Conservation (phyloP, 2,113 vertebrate species). For the Piaya cayana region DNA sequence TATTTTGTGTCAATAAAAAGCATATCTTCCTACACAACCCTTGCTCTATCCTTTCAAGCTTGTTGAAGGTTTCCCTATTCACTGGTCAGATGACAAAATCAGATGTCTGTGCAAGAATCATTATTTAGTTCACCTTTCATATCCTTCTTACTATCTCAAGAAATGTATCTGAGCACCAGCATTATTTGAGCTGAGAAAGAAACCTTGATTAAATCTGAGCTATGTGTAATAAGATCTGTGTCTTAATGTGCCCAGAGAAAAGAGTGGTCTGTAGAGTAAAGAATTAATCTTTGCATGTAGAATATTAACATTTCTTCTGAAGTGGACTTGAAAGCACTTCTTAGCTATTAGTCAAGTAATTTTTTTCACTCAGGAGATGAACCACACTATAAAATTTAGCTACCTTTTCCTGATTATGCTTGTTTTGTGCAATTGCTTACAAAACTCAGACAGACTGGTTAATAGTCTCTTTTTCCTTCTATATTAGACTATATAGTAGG, state of each 20-base stretch:
- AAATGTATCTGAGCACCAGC: background rate
- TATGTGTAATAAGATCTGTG: background rate
- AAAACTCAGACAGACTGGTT: background rate
- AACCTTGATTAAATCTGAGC: background rate
- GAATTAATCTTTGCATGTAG: background rate
- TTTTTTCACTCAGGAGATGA: background rate
- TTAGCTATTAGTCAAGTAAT: background rate
- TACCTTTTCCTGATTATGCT: background rate
- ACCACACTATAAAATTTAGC: background rate
- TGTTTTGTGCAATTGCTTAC: background rate
- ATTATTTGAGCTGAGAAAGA: background rate
- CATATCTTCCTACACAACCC: background rate
- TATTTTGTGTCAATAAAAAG: background rate
- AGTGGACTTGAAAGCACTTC: background rate
- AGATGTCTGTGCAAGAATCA: background rate
- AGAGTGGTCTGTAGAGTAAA: background rate
- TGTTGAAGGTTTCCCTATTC: background rate
- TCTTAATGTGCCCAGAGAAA: background rate
- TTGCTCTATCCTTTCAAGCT: background rate
- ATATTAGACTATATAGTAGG: background rate
- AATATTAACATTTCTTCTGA: slow-evolving; percentile 3
- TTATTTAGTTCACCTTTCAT: background rate
- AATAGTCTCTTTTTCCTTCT: background rate
- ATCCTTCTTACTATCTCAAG: background rate
- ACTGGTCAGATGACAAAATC: background rate